Percentiles rank a stretch among this genome's conserved stretches.
Evolutionary conservation across 2,888 invertebrate genomes (phyloP).

Genomic region (Hirtodrosophila trivittata): DNA sequence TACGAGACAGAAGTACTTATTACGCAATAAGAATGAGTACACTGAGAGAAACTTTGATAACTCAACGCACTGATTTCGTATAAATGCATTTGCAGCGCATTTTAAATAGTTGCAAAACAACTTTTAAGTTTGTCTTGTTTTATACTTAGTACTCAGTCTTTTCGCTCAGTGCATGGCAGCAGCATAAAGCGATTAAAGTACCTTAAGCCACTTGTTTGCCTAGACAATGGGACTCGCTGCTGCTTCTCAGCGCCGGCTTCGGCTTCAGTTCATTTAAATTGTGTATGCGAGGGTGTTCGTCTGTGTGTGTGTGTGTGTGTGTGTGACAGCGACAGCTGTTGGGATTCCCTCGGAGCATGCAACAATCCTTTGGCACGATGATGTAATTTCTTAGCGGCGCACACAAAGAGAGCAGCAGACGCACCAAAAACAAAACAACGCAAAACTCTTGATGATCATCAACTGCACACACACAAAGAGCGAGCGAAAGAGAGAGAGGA

Average conservation of each 20-base stretch:
- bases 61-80: no score
- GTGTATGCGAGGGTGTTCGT: constrained; percentile 8
- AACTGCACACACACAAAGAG: constrained; percentile 32
- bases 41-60: constrained; percentile 29
- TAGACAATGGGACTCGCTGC: constrained; percentile 60
- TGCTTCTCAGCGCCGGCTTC: constrained; percentile 17
- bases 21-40: constrained; percentile 35
- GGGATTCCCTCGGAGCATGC: constrained; percentile 64
- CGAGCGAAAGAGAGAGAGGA: constrained; percentile 3
- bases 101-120: no score
- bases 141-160: neutral
- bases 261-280: constrained; percentile 38
- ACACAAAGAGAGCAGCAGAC: constrained; percentile 48
- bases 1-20: constrained; percentile 14
- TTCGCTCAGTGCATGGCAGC: constrained; percentile 36
- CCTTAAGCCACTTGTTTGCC: constrained; percentile 67
- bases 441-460: constrained; percentile 25
- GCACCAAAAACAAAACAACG: constrained; percentile 11
- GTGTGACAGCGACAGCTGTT: constrained; percentile 67
- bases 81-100: no score
- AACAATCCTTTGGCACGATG: constrained; percentile 69
- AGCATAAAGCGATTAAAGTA: constrained; percentile 32
- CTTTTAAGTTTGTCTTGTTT: no score
- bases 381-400: constrained; percentile 64
- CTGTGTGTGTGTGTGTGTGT: constrained; percentile 9